These are phyloP conservation scores for Catagonus wagneri DNA, from an alignment of 2,113 vertebrate genomes.

Conservation along the genomic window DNA sequence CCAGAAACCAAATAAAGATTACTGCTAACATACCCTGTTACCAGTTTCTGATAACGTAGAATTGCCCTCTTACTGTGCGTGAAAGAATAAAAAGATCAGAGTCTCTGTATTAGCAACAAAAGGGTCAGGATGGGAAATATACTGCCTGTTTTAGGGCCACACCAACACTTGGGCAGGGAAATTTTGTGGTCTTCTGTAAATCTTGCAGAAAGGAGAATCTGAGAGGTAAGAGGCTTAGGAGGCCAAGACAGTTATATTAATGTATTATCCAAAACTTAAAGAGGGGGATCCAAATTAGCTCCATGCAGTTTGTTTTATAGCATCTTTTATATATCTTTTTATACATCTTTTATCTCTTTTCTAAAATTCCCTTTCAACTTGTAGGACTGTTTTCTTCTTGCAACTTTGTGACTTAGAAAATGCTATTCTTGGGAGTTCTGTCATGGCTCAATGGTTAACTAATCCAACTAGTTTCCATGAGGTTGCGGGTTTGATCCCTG, in stretches of 20 bases:
- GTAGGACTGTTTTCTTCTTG: background rate
- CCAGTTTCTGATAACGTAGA: background rate
- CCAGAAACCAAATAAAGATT: constrained; percentile 8
- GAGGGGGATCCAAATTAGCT: background rate
- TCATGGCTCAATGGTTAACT: too few relatives aligned
- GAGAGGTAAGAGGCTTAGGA: background rate
- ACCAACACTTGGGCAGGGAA: background rate
- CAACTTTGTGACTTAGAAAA: background rate
- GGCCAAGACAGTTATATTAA: background rate
- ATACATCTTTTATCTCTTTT: background rate
- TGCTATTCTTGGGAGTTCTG: too few relatives aligned
- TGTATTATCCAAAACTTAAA: constrained; percentile 28
- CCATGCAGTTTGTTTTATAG: background rate
- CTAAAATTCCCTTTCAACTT: constrained; percentile 7
- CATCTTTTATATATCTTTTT: constrained; percentile 3
- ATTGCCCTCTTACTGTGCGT: background rate
- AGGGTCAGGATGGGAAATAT: background rate
- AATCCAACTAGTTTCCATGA: too few relatives aligned
- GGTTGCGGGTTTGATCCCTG: too few relatives aligned
- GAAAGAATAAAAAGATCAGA: background rate
- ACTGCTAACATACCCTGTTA: background rate
- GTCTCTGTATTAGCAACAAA: background rate
- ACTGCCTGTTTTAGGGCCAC: background rate
- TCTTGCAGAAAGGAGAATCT: background rate
- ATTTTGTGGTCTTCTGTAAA: background rate